These are phyloP conservation scores for Drosophila meridionalis DNA, from an alignment of 2,888 invertebrate species.

Conservation along the genomic window DNA sequence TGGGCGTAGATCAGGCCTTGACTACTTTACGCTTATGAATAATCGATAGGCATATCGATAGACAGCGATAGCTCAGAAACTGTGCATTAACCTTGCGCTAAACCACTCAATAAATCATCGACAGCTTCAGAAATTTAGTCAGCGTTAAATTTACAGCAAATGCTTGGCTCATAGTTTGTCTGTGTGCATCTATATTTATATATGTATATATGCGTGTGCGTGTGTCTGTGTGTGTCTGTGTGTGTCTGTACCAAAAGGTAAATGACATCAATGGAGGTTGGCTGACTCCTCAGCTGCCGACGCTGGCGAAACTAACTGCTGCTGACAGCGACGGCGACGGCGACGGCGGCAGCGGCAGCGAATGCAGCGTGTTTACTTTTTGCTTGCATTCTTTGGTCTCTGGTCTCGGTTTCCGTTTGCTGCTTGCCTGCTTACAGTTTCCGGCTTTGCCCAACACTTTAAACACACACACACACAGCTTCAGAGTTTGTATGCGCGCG, in stretches of 20 bases:
- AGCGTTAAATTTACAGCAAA: constrained; percentile 13
- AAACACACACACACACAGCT: constrained; percentile 7
- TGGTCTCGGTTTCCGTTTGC: constrained; percentile 71
- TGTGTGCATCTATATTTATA: neutral
- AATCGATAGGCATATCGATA: constrained; percentile 19
- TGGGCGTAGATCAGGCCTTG: neutral
- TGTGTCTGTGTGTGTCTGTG: constrained; percentile 29
- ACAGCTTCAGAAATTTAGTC: constrained; percentile 5
- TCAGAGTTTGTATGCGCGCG: constrained; percentile 62
- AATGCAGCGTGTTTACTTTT: constrained; percentile 54
- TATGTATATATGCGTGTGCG: neutral
- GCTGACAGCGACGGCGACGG: constrained; percentile 14
- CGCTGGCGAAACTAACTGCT: constrained; percentile 23
- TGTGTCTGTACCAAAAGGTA: constrained; percentile 68
- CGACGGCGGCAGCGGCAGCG: constrained; percentile 13
- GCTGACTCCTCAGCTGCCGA: constrained; percentile 53
- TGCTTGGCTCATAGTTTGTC: constrained; percentile 12
- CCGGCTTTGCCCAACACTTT: constrained; percentile 63
- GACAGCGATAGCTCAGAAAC: neutral
- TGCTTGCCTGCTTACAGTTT: constrained; percentile 80
- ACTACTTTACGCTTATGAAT: neutral
- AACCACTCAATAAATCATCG: constrained; percentile 6
- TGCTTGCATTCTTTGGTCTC: constrained; percentile 63
- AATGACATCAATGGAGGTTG: constrained; percentile 79
- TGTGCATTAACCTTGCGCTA: constrained; percentile 35